Percentiles rank a stretch among this genome's conserved stretches.
These are phyloP conservation scores for Euphydryas editha DNA, from an alignment of 2,888 invertebrate species.

Conservation along the genomic window DNA sequence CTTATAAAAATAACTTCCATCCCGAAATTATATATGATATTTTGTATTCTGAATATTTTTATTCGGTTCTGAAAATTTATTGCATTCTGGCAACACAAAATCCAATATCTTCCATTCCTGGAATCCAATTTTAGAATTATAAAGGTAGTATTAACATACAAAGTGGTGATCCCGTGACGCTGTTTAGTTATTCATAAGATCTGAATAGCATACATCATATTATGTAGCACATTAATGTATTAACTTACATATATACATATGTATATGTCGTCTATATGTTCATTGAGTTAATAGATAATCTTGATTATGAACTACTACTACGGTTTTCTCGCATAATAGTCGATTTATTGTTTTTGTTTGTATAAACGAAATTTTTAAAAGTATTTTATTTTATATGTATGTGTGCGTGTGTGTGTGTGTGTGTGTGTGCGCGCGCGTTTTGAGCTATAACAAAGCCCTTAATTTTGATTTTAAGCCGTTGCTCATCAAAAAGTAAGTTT, in stretches of 20 bases:
- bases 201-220: constrained; percentile 15
- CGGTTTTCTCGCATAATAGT: neutral
- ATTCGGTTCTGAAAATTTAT: too few species aligned
- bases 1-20: too few species aligned
- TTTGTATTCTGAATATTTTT: too few species aligned
- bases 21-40: too few species aligned
- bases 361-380: neutral
- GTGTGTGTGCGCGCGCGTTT: too few species aligned
- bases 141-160: neutral
- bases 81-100: neutral
- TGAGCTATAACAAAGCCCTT: too few species aligned
- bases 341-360: neutral
- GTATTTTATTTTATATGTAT: too few species aligned
- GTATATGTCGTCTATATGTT: constrained; percentile 4
- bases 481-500: too few species aligned
- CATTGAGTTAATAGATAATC: constrained; percentile 17
- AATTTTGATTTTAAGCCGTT: too few species aligned
- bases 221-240: constrained; percentile 10
- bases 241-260: neutral
- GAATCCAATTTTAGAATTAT: constrained; percentile 2
- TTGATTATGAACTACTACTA: constrained; percentile 16
- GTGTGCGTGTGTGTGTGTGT: too few species aligned
- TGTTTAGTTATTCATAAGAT: constrained; percentile 35
- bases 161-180: constrained; percentile 17
- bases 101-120: neutral